phyloP scores from a whole-genome alignment of 2,797 vertebrate genomes.

The Scolopax rusticola region DNA sequence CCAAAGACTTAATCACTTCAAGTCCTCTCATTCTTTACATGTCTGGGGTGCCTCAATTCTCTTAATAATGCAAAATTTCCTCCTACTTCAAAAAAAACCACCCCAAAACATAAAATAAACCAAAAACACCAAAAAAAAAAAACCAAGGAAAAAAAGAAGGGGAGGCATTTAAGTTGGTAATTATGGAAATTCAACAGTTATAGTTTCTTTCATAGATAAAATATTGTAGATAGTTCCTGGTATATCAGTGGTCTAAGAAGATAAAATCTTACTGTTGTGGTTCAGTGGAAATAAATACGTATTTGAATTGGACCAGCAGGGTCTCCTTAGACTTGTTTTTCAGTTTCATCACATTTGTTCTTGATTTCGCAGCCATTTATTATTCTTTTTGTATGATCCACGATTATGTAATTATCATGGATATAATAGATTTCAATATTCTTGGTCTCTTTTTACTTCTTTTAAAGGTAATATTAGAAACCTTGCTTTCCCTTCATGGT shows the following conservation, averaged over 20 bases:
- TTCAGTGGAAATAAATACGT: not conserved
- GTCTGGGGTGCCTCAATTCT: not conserved
- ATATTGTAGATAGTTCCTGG: not conserved
- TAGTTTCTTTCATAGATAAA: not conserved
- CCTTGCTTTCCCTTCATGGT: not conserved
- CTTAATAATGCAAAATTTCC: not conserved
- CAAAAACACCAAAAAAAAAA: not conserved
- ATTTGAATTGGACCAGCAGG: not conserved
- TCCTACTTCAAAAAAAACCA: not conserved
- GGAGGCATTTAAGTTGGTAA: not conserved
- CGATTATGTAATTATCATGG: not conserved
- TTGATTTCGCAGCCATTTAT: not conserved
- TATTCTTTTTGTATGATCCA: not conserved
- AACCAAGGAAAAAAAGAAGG: rapidly evolving
- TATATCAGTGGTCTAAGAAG: not conserved
- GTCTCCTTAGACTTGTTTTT: not conserved
- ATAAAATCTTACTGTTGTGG: not conserved
- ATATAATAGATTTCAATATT: not conserved
- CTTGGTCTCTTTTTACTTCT: not conserved
- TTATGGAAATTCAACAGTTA: not conserved
- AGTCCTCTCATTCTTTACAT: not conserved
- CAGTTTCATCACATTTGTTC: rapidly evolving
- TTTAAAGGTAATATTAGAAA: not conserved
- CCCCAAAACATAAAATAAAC: too few relatives aligned
- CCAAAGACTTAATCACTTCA: not conserved